Percentiles rank a stretch among this genome's conserved stretches.
phyloP scores from a whole-genome alignment of 2,888 invertebrate genomes.

The Elmis aenea region DNA sequence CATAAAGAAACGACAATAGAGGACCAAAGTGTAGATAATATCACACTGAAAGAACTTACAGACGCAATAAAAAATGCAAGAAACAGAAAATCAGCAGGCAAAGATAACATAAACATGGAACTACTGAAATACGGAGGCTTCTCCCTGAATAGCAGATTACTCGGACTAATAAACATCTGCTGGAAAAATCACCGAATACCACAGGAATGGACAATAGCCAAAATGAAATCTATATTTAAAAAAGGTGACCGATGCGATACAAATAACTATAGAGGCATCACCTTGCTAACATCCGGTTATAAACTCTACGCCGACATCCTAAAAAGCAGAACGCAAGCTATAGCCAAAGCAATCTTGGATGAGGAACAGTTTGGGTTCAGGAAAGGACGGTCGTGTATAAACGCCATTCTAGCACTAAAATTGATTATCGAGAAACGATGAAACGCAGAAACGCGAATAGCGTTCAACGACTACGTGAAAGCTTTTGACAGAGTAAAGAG shows the following conservation, averaged over 20 bases:
- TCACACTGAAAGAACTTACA: conserved; percentile 2
- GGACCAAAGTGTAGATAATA: background rate
- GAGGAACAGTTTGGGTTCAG: background rate
- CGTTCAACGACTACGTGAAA: background rate
- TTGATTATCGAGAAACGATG: conserved; percentile 3
- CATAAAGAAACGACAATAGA: background rate
- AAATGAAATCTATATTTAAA: background rate
- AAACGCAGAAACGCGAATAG: conserved; percentile 1
- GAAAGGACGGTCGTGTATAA: conserved; percentile 1
- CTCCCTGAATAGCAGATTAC: background rate
- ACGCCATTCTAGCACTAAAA: conserved; percentile 1
- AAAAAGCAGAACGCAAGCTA: conserved; percentile 1
- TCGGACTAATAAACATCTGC: conserved; percentile 1
- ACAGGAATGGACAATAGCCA: conserved; percentile 1
- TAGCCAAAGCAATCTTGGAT: too few species aligned
- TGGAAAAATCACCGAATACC: conserved; percentile 3
- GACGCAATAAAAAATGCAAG: background rate
- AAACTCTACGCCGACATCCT: background rate
- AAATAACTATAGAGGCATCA: conserved; percentile 5
- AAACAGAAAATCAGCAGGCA: background rate
- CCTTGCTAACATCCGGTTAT: conserved; percentile 3
- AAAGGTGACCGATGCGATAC: background rate
- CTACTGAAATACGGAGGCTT: conserved; percentile 2
- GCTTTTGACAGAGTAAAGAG: conserved; percentile 3
- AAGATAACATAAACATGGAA: conserved; percentile 4